phyloP scores from a whole-genome alignment of 2,797 vertebrate genomes.

The Pseudomugil gertrudae region DNA sequence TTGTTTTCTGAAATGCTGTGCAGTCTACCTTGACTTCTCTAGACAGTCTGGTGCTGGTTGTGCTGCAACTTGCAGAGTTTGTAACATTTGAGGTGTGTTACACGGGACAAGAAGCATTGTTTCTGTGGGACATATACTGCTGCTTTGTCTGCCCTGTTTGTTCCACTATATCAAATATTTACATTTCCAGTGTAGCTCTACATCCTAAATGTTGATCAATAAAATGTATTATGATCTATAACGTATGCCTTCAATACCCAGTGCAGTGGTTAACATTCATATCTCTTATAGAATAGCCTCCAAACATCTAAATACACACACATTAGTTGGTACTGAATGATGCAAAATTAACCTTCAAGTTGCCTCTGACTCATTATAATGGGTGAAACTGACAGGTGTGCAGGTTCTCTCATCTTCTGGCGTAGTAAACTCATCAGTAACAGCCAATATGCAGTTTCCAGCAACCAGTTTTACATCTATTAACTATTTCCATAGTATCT shows the following conservation, averaged over 20 bases:
- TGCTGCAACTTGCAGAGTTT: conserved; percentile 9
- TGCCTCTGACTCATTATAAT: not conserved
- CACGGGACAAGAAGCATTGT: not conserved
- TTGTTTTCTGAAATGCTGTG: not conserved
- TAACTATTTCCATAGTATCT: not conserved
- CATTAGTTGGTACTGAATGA: not conserved
- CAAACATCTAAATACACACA: not conserved
- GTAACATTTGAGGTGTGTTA: conserved; percentile 20
- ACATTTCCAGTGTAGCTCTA: not conserved
- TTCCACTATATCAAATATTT: not conserved
- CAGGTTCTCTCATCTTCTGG: not conserved
- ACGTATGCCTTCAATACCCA: not conserved
- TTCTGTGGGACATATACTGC: not conserved
- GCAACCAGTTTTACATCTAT: not conserved
- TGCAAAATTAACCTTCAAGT: conserved; percentile 12
- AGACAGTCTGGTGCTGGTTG: not conserved
- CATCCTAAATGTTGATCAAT: not conserved
- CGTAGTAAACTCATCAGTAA: not conserved
- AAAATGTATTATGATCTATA: not conserved
- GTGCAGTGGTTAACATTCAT: not conserved
- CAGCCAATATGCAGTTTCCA: not conserved
- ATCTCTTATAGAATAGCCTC: not conserved
- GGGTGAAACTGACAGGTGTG: not conserved
- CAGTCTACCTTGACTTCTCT: not conserved
- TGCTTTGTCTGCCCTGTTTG: not conserved